phyloP scores from a whole-genome alignment of 2,888 invertebrate genomes.

The Cheilosia scutellata region DNA sequence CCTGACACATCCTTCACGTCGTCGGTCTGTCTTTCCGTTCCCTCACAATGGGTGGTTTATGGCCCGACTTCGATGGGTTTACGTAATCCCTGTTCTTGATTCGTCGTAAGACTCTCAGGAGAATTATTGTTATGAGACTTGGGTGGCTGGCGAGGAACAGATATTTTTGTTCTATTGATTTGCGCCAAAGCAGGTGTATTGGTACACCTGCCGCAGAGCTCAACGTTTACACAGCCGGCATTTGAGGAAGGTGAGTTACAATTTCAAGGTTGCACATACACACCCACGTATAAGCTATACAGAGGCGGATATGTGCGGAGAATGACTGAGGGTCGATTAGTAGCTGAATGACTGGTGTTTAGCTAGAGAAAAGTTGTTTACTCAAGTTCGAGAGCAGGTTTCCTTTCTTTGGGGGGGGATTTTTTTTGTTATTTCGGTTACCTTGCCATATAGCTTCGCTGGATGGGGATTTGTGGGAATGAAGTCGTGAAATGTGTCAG shows the following conservation, averaged over 20 bases:
- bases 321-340: constrained; percentile 66
- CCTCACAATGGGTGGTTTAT: constrained; percentile 17
- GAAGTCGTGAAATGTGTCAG: constrained; percentile 65
- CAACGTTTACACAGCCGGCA: not conserved
- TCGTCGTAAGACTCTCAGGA: constrained; percentile 53
- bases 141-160: constrained; percentile 25
- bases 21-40: not conserved
- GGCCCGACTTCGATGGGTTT: constrained; percentile 52
- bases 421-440: not conserved
- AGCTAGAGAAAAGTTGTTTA: constrained; percentile 63
- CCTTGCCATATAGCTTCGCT: constrained; percentile 6
- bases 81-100: constrained; percentile 69
- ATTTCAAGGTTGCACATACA: constrained; percentile 57
- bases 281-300: constrained; percentile 8
- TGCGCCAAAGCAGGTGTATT: constrained; percentile 39
- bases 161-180: constrained; percentile 72
- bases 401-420: not conserved
- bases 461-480: constrained; percentile 49
- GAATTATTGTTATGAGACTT: constrained; percentile 71
- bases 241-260: constrained; percentile 38
- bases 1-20: constrained; percentile 29
- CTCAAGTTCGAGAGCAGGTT: constrained; percentile 34
- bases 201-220: constrained; percentile 51
- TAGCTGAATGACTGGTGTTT: constrained; percentile 65
- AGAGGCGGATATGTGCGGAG: constrained; percentile 37